Evolutionary conservation across 2,797 vertebrate species (phyloP), one percentile per base, ranked within the genome.

Genomic region (Sebastes melanostomus): DNA sequence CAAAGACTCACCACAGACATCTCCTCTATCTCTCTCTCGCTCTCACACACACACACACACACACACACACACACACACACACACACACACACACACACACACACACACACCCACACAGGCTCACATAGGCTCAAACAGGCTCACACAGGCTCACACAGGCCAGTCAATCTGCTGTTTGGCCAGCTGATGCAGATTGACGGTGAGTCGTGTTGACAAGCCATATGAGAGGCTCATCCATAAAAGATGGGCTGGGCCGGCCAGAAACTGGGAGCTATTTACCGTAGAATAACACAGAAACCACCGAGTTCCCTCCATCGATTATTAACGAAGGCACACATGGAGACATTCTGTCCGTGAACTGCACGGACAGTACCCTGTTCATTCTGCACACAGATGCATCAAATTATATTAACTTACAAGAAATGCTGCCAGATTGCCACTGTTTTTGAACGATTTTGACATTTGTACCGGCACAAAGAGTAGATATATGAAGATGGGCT

Each of bases 181-280:
- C 59, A 78, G 81, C 66, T 89, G 82, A 86, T 86, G 80, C 83
- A 88, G 90, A 91, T 54, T 78, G 85, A 83, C 75, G 66, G 56
- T 61, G 80, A 91, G 80, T 42, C 18, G 69, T 73, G 86, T 63
- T 70, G 81, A 91, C 86, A 76, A 59, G 69, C 56, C 84, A 65
- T 78, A 84, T 74, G 71, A 91, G 86, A 82, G 73, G 67, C 81
- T 91, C 91, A 92, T 95, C 83, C 87, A 94, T 93, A 90, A 95
- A 92, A 90, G 82, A 95, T 93, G 87, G 66, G 36, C 66, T 14
- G 80, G 50, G 77, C 29, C 5, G 3, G 46, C 14, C 77, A 72
- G 72, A 60, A 77, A 75, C 58, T 56, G 60, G 29, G 22, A 86
- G 85, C 75, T 76, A 79, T 92, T 91, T 89, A 87, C 71, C 18